Conservation (phyloP, 2,888 invertebrate species). For the Chromoteleia sp. region DNA sequence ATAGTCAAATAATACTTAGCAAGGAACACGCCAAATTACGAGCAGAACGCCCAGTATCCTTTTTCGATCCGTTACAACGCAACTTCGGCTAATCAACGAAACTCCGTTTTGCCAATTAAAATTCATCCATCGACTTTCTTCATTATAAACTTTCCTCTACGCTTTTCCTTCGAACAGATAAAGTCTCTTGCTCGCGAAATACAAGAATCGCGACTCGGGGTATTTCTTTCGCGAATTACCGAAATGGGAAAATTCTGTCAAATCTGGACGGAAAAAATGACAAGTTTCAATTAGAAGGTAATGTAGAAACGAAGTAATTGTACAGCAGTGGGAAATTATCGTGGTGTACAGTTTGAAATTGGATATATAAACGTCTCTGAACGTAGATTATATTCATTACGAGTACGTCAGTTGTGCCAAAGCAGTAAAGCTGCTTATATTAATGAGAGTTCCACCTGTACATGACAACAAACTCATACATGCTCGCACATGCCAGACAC, state of each 20-base stretch:
- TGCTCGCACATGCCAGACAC: slow-evolving; percentile 34
- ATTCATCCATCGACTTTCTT: not conserved
- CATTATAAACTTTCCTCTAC: slow-evolving; percentile 2
- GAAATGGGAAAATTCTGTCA: too few relatives aligned
- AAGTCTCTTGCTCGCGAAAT: too few relatives aligned
- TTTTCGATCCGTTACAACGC: not conserved
- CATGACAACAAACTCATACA: slow-evolving; percentile 51
- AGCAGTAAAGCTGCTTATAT: slow-evolving; percentile 58
- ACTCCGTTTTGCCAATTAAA: slow-evolving; percentile 9
- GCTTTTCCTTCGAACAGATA: too few relatives aligned
- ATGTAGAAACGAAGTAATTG: slow-evolving; percentile 7
- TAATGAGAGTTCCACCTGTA: slow-evolving; percentile 59
- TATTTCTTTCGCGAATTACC: too few relatives aligned
- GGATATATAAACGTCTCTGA: slow-evolving; percentile 47
- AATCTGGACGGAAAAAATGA: too few relatives aligned
- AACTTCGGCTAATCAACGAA: not conserved
- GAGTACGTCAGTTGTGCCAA: slow-evolving; percentile 53
- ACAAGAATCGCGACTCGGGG: too few relatives aligned
- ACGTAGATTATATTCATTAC: slow-evolving; percentile 49
- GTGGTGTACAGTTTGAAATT: slow-evolving; percentile 27
- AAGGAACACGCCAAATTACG: not conserved
- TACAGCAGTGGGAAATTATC: slow-evolving; percentile 17
- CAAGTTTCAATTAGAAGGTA: not conserved
- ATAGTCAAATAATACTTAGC: slow-evolving; percentile 10
- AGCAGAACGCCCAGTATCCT: not conserved